Evolutionary conservation across 2,113 vertebrate species (phyloP).

Genomic region (Melanostigma gelatinosum): DNA sequence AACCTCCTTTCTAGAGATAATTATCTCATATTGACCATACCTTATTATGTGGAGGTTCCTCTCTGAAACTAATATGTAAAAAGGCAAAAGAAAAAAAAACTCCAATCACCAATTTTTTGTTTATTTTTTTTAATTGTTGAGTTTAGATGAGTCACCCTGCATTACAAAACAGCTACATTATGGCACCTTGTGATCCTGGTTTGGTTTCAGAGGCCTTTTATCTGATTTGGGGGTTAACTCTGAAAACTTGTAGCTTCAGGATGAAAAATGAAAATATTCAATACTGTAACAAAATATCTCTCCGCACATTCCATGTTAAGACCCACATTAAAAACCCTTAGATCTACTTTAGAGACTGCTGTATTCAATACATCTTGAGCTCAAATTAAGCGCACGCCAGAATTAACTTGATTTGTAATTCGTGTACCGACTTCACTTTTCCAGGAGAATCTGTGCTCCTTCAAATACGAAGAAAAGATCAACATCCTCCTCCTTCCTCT

Average conservation of each 20-base stretch:
- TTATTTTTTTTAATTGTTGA: background rate
- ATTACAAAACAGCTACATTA: background rate
- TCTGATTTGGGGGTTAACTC: background rate
- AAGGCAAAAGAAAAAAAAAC: background rate
- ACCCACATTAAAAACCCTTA: background rate
- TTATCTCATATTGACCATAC: background rate
- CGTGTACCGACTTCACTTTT: background rate
- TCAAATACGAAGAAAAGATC: slow-evolving; percentile 95
- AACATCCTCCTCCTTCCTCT: slow-evolving; percentile 98
- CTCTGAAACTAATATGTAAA: background rate
- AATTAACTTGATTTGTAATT: background rate
- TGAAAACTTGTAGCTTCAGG: background rate
- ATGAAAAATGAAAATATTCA: background rate
- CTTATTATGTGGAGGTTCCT: background rate
- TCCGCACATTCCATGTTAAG: background rate
- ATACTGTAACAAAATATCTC: background rate
- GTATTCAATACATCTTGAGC: background rate
- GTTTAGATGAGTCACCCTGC: background rate
- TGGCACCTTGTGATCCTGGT: background rate
- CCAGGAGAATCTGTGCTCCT: slow-evolving; percentile 97
- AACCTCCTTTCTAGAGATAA: background rate
- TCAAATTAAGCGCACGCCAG: background rate
- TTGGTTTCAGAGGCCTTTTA: background rate
- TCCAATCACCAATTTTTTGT: no score
- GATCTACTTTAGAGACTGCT: background rate